Percentiles rank a stretch among this genome's conserved stretches.
phyloP scores from a whole-genome alignment of 2,113 vertebrate species.

The Diglossa brunneiventris region DNA sequence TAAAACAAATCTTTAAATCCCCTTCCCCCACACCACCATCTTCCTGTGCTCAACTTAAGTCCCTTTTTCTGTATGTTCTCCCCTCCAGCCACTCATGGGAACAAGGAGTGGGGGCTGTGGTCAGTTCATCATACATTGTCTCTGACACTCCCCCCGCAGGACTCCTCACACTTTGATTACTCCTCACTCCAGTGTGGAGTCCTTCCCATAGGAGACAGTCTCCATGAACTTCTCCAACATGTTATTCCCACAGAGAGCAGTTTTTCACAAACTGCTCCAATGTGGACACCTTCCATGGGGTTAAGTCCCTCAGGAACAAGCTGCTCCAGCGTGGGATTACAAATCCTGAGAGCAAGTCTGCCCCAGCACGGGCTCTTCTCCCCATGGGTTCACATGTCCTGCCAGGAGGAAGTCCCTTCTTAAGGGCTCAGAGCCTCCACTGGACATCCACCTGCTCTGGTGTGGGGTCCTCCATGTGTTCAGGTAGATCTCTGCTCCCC shows the following conservation, averaged over 20 bases:
- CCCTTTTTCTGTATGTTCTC: background rate
- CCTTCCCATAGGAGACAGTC: background rate
- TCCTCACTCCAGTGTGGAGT: background rate
- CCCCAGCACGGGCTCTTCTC: background rate
- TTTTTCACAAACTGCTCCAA: background rate
- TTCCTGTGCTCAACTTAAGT: too few species aligned
- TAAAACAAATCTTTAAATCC: background rate
- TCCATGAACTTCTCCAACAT: background rate
- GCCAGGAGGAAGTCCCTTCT: background rate
- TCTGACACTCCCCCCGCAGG: background rate
- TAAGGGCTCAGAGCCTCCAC: background rate
- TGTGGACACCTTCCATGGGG: background rate
- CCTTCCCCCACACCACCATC: background rate
- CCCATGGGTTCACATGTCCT: background rate
- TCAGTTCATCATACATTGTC: fast-evolving
- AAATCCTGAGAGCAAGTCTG: background rate
- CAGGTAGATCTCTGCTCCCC: background rate
- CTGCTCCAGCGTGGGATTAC: fast-evolving
- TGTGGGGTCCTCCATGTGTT: too few species aligned
- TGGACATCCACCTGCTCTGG: background rate
- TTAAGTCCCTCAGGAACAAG: background rate
- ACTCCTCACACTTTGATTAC: background rate
- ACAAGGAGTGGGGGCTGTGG: background rate
- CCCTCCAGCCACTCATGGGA: background rate
- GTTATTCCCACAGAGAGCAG: background rate